Evolutionary conservation across 2,113 vertebrate genomes (phyloP).

Genomic region (Megaceryle torquata): DNA sequence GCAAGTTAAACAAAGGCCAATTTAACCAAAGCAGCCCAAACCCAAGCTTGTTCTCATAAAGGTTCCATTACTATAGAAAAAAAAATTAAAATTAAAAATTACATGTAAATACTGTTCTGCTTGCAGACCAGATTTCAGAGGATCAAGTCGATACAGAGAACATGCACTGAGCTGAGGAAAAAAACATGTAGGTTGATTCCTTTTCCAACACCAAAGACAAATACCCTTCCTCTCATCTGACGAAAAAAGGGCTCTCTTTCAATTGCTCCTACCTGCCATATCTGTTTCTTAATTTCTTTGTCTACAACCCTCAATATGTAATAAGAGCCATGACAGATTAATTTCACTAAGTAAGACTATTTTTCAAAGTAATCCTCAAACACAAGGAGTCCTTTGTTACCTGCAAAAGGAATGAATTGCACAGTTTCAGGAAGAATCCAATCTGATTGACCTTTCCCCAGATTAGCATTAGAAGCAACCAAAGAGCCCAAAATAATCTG

Average conservation of each 20-base stretch:
- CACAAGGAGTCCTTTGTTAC: constrained; percentile 28
- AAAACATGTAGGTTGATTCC: background rate
- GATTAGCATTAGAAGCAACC: background rate
- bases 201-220: background rate
- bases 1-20: background rate
- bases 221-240: background rate
- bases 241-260: background rate
- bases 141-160: background rate
- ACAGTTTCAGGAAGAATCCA: background rate
- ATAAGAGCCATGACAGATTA: constrained; percentile 9
- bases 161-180: background rate
- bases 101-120: background rate
- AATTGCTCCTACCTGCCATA: background rate
- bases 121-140: background rate
- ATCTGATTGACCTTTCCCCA: background rate
- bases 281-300: constrained; percentile 35
- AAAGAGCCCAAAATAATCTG: constrained; percentile 18
- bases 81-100: background rate
- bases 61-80: background rate
- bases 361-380: constrained; percentile 33
- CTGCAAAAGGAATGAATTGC: background rate
- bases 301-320: background rate
- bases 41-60: background rate
- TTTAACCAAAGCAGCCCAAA: background rate
- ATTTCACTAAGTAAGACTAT: constrained; percentile 24